These are phyloP conservation scores for Lamellibrachia satsuma DNA, from an alignment of 2,888 invertebrate genomes.

Conservation along the genomic window DNA sequence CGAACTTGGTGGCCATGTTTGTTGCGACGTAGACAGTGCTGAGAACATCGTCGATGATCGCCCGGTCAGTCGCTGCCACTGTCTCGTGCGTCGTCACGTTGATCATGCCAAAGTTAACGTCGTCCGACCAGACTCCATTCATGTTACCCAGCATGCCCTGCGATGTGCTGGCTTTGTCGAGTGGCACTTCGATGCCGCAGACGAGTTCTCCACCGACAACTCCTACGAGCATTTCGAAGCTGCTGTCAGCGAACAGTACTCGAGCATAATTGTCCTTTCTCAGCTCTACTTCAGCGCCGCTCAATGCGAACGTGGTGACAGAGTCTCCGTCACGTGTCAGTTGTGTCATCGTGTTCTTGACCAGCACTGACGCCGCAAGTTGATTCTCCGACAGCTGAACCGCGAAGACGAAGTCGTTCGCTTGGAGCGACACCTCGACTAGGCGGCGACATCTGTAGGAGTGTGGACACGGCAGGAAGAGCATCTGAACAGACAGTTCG, in stretches of 20 bases:
- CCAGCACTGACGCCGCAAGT: conserved; percentile 28
- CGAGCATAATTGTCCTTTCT: conserved; percentile 38
- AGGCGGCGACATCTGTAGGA: conserved; percentile 42
- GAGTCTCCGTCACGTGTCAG: conserved; percentile 31
- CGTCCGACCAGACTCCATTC: conserved; percentile 45
- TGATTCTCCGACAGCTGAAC: conserved; percentile 33
- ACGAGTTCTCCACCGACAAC: neutral
- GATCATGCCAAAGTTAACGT: conserved; percentile 35
- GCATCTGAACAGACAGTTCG: conserved; percentile 41
- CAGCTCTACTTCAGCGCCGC: conserved; percentile 38
- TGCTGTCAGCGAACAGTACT: conserved; percentile 39
- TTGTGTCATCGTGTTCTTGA: conserved; percentile 27
- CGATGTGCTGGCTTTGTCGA: conserved; percentile 33
- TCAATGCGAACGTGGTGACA: conserved; percentile 24
- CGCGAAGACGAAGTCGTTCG: conserved; percentile 31
- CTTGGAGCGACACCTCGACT: conserved; percentile 40
- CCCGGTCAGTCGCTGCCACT: neutral
- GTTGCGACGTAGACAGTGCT: neutral
- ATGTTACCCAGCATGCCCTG: conserved; percentile 45
- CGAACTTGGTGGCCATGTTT: conserved; percentile 7
- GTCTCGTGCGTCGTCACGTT: neutral
- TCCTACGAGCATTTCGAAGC: conserved; percentile 37
- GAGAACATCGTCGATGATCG: neutral
- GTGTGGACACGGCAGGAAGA: conserved; percentile 46
- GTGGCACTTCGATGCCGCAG: conserved; percentile 36